A percentile compares a stretch with the other conserved stretches of the same genome.
Conservation (phyloP, 2,888 invertebrate species). For the Limnephilus rhombicus region DNA sequence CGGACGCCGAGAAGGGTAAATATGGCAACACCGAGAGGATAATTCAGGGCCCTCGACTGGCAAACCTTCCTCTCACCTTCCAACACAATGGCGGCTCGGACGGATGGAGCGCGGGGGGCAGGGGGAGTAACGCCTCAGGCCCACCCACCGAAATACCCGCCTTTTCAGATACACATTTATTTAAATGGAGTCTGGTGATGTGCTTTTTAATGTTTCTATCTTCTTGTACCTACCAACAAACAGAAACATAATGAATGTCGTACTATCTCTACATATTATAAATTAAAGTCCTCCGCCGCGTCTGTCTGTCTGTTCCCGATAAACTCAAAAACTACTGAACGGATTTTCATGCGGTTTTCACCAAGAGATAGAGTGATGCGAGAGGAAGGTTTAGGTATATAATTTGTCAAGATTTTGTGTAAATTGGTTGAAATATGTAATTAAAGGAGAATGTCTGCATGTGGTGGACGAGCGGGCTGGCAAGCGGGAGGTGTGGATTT, state of each 20-base stretch:
- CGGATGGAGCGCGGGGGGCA: background rate
- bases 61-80: background rate
- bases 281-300: too few relatives aligned
- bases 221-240: background rate
- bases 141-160: background rate
- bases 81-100: constrained; percentile 18
- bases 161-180: background rate
- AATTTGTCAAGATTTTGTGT: too few relatives aligned
- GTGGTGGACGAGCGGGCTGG: too few relatives aligned
- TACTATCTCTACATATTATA: background rate
- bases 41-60: constrained; percentile 51
- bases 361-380: too few relatives aligned
- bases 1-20: constrained; percentile 49
- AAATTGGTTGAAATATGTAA: too few relatives aligned
- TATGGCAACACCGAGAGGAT: constrained; percentile 58
- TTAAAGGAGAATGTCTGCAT: too few relatives aligned
- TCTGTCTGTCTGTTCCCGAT: too few relatives aligned
- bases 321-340: too few relatives aligned
- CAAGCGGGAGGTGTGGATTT: too few relatives aligned
- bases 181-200: background rate
- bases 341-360: too few relatives aligned
- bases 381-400: too few relatives aligned
- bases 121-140: background rate
- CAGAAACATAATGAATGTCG: background rate
- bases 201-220: background rate